Conservation (phyloP, 2,888 invertebrate species). For the Lacanobia wlatinum region DNA sequence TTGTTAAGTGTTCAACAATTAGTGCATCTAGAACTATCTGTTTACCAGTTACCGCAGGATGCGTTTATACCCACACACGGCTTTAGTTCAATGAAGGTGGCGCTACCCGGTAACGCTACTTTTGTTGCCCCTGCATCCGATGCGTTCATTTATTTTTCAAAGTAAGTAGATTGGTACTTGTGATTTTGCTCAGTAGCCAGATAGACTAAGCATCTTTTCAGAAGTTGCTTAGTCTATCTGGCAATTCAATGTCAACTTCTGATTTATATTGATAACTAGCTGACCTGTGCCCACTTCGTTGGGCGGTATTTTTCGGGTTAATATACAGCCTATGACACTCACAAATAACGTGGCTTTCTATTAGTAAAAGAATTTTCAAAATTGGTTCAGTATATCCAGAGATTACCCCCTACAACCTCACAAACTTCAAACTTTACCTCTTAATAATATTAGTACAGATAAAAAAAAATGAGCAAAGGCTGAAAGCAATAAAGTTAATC, state of each 20-base stretch:
- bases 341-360: too few relatives aligned
- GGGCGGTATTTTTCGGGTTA: too few relatives aligned
- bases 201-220: background rate
- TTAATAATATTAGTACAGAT: too few relatives aligned
- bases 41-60: conserved; percentile 8
- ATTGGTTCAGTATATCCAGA: too few relatives aligned
- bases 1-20: conserved; percentile 3
- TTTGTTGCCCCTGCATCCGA: background rate
- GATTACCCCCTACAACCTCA: too few relatives aligned
- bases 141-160: background rate
- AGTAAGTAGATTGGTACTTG: background rate
- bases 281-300: too few relatives aligned
- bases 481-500: background rate
- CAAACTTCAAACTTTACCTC: too few relatives aligned
- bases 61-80: conserved; percentile 3
- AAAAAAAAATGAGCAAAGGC: background rate
- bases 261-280: background rate
- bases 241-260: background rate
- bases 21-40: conserved; percentile 1
- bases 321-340: too few relatives aligned
- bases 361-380: too few relatives aligned
- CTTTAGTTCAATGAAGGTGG: conserved; percentile 5
- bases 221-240: too few relatives aligned
- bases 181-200: background rate
- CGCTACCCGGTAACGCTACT: conserved; percentile 9